Base-by-base conservation (phyloP, 2,113 vertebrate species). In the Turdus rufiventris region DNA sequence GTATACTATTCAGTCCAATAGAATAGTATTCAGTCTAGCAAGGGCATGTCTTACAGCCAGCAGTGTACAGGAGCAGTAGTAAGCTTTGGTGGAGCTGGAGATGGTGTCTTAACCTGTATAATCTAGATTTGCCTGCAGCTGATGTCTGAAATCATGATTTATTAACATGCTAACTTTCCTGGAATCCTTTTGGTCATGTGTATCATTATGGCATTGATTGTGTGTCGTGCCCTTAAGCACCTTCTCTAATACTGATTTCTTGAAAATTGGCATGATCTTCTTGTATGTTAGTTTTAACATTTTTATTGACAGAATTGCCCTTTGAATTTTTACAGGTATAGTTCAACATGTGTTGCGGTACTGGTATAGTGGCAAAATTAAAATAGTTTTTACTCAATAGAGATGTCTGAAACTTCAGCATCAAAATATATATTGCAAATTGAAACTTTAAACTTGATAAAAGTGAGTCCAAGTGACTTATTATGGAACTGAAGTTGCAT, bases 241-340 rank as follows among this genome's bases (percentile, higher is more conserved):
- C 33, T 50, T 94, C 18, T 56, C 26, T 73, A 38, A 48, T 77
- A 70, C 1, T 66, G 78, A 62, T 82, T 85, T 88, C 23, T 91
- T 85, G 34, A 70, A 53, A 91, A 68, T 54, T 70, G 67, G 33
- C 74, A 51, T 93, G 62, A 47, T 91, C 12, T 10, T 48, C 72
- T 91, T 93, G 78, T 81, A 51, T 94, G 94, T 50, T 91, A 74
- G 38, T 50, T 90, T 85, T 90, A 90, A 86, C 45, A 12, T 75
- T 89, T 34, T 72, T 57, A 34, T 9, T 48, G 51, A 79, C 65
- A 76, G 78, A 93, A 90, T 47, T 91, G 63, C 62, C 45, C 50
- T 91, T 90, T 65, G 74, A 85, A 61, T 93, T 96, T 96, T 95
- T 94, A 47, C 75, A 90, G 74, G 71, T 95, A 1, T 88, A 61